Conservation (phyloP, 1,140 invertebrate species). For the Mylabris phalerata region DNA sequence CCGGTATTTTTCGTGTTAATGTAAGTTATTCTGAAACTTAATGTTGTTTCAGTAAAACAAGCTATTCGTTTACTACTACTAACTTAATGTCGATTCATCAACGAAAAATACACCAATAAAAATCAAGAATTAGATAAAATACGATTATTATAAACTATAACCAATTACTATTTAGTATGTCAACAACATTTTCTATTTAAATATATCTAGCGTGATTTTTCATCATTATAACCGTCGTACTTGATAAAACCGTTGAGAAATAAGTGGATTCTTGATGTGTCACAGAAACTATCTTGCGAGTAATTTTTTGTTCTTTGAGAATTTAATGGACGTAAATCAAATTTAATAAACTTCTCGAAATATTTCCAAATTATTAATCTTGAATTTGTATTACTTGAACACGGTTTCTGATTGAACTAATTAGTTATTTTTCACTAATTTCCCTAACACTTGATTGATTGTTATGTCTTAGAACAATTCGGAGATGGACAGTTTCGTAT, state of each 20-base stretch:
- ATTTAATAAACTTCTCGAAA: slow-evolving; percentile 6
- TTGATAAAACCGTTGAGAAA: too few species aligned
- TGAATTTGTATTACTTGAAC: too few species aligned
- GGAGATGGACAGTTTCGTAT: too few species aligned
- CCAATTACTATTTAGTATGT: slow-evolving; percentile 3
- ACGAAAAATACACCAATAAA: slow-evolving; percentile 4
- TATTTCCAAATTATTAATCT: too few species aligned
- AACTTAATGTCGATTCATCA: slow-evolving; percentile 1
- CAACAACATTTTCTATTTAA: slow-evolving; percentile 7
- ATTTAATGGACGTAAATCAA: neutral
- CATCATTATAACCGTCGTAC: too few species aligned
- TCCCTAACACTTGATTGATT: too few species aligned
- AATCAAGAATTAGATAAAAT: slow-evolving; percentile 5
- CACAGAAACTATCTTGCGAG: slow-evolving; percentile 2
- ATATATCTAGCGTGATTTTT: neutral
- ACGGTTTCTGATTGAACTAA: too few species aligned
- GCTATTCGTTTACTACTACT: slow-evolving; percentile 12
- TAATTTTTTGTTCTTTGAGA: slow-evolving; percentile 6
- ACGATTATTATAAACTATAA: slow-evolving; percentile 6
- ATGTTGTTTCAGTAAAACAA: slow-evolving; percentile 15
- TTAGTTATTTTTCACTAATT: too few species aligned
- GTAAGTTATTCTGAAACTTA: slow-evolving; percentile 13
- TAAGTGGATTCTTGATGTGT: neutral
- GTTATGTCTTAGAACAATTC: too few species aligned
- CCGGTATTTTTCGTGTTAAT: slow-evolving; percentile 8